Evolutionary conservation across 2,113 vertebrate species (phyloP).

Genomic region (Oreotrochilus melanogaster): DNA sequence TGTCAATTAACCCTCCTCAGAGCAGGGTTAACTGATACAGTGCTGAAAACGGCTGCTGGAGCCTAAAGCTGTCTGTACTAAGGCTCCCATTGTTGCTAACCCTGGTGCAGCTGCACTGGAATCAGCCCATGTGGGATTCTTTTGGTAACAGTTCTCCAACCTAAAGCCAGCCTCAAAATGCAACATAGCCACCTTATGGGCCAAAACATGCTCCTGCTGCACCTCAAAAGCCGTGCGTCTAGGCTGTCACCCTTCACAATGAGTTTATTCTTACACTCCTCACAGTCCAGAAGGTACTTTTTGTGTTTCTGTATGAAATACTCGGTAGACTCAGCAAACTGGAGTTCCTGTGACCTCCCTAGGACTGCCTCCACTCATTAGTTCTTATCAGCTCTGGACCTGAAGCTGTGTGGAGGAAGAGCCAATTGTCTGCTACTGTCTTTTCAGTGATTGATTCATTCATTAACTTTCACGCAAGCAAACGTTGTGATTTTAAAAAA

Average conservation of each 20-base stretch:
- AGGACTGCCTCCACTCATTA: neutral
- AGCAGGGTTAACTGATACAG: constrained; percentile 69
- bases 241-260: neutral
- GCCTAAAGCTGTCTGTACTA: constrained; percentile 36
- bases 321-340: neutral
- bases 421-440: neutral
- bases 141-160: constrained; percentile 15
- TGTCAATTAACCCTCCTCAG: constrained; percentile 71
- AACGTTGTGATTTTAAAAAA: neutral
- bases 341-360: neutral
- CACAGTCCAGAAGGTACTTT: neutral
- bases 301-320: neutral
- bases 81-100: constrained; percentile 61
- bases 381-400: neutral
- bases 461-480: neutral
- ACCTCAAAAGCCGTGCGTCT: neutral
- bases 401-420: neutral
- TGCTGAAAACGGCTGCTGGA: constrained; percentile 64
- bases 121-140: constrained; percentile 12
- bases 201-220: neutral
- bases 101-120: constrained; percentile 66
- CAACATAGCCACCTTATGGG: neutral
- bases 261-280: neutral
- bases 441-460: neutral
- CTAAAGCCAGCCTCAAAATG: constrained; percentile 1